phyloP scores from a whole-genome alignment of 2,113 vertebrate genomes.

The Bucco capensis region DNA sequence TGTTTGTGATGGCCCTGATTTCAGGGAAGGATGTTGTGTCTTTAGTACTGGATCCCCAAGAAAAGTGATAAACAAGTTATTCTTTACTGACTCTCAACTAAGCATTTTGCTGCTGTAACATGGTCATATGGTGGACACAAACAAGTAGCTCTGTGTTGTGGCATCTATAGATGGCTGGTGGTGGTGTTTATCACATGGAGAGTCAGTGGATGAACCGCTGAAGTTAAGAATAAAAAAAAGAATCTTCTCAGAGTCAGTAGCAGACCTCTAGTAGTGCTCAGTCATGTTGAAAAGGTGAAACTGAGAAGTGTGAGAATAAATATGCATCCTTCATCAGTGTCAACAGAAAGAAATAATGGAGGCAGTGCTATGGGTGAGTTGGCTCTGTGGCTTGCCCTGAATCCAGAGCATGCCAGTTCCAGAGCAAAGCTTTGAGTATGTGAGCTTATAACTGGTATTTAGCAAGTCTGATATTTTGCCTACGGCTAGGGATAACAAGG shows the following conservation, averaged over 20 bases:
- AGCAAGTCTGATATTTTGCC: neutral
- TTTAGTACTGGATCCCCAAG: neutral
- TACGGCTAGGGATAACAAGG: neutral
- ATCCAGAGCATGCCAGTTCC: neutral
- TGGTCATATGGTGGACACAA: too few relatives aligned
- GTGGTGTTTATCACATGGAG: neutral
- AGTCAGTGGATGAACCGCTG: neutral
- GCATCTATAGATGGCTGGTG: neutral
- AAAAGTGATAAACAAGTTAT: neutral
- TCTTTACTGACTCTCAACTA: neutral
- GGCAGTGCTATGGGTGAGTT: neutral
- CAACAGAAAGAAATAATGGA: neutral
- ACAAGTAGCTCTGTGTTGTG: neutral
- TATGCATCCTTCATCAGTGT: neutral
- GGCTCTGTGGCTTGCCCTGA: neutral
- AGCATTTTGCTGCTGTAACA: neutral
- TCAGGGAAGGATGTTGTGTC: neutral
- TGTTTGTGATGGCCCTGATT: neutral
- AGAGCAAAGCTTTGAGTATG: neutral
- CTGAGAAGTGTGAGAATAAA: neutral
- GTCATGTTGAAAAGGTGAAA: neutral
- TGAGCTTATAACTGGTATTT: neutral
- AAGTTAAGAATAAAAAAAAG: neutral
- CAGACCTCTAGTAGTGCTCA: neutral
- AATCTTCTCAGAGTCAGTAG: neutral